These are phyloP conservation scores for Syrista parreyssii DNA, from an alignment of 2,888 invertebrate genomes.

Conservation along the genomic window DNA sequence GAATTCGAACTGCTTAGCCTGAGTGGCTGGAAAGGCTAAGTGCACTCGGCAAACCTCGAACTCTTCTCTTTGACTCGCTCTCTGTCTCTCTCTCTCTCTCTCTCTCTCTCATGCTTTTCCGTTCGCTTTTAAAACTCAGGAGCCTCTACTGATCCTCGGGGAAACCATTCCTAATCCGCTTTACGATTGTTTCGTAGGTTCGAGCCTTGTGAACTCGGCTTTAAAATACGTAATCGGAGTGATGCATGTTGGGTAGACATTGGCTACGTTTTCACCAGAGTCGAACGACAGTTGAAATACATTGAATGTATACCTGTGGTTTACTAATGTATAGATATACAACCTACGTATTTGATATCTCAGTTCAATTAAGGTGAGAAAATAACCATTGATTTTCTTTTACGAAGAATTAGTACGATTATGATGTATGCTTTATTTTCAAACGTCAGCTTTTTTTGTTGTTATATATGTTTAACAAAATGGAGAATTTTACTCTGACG, in stretches of 20 bases:
- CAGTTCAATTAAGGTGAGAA: not conserved
- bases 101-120: constrained; percentile 3
- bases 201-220: not conserved
- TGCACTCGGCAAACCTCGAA: constrained; percentile 6
- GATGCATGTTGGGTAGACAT: not conserved
- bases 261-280: not conserved
- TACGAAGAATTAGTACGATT: not conserved
- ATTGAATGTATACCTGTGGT: not conserved
- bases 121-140: not conserved
- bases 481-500: not conserved
- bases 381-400: not conserved
- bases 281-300: not conserved
- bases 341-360: not conserved
- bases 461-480: not conserved
- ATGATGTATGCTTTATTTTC: not conserved
- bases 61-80: constrained; percentile 9
- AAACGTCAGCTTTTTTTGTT: not conserved
- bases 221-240: not conserved
- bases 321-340: not conserved
- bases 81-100: not conserved
- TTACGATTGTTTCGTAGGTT: not conserved
- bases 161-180: not conserved
- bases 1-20: constrained; percentile 21
- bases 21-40: constrained; percentile 19
- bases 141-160: not conserved